Evolutionary conservation across 2,888 invertebrate genomes (phyloP).

Genomic region (Malacosoma neustria): DNA sequence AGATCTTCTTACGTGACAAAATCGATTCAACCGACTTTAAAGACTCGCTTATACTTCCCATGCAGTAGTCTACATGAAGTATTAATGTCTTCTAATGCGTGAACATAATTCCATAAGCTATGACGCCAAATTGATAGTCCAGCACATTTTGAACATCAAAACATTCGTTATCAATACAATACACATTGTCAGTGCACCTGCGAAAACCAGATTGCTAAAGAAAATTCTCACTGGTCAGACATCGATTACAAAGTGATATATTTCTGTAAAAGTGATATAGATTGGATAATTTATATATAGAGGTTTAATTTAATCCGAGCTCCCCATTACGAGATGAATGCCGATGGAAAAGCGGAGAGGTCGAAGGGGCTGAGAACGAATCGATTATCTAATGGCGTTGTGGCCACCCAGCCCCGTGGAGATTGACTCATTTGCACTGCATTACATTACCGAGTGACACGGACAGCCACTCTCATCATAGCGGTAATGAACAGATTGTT

Average conservation of each 20-base stretch:
- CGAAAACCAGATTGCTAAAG: no score
- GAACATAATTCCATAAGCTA: no score
- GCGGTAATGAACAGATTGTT: conserved; percentile 53
- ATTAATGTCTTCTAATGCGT: no score
- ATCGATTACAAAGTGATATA: not conserved
- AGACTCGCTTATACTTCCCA: no score
- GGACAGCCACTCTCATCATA: conserved; percentile 69
- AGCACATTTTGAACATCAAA: no score
- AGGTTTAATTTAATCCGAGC: conserved; percentile 21
- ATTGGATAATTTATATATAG: not conserved
- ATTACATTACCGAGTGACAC: conserved; percentile 71
- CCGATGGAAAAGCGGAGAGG: conserved; percentile 28
- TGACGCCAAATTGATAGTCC: no score
- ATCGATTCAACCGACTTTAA: no score
- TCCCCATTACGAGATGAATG: conserved; percentile 31
- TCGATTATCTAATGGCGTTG: conserved; percentile 68
- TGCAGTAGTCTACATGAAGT: no score
- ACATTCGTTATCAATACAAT: no score
- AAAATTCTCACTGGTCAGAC: no score
- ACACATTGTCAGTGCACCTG: no score
- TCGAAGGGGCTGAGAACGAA: conserved; percentile 42
- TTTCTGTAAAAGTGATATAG: not conserved
- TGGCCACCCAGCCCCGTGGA: conserved; percentile 57
- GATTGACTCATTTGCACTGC: conserved; percentile 75
- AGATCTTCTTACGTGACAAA: no score